Evolutionary conservation across 2,797 vertebrate genomes (phyloP).

Genomic region (Tokudaia muenninki): DNA sequence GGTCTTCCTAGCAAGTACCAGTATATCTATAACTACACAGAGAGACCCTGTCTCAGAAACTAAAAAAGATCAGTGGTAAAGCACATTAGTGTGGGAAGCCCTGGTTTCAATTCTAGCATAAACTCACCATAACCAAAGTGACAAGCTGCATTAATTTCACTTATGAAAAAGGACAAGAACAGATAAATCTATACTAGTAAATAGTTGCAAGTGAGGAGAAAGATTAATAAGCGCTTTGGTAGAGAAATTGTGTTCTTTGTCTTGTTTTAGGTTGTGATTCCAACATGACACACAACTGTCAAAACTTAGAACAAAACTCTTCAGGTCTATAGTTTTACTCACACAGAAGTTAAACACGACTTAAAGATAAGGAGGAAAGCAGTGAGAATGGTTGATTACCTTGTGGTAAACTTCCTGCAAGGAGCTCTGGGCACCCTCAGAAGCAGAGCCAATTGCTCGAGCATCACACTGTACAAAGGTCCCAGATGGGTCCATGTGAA

Average conservation of each 20-base stretch:
- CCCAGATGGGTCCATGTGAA: slow-evolving; percentile 99
- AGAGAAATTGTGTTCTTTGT: not conserved
- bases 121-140: slow-evolving; percentile 2
- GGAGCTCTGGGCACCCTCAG: slow-evolving; percentile 98
- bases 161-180: slow-evolving; percentile 51
- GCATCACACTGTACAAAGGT: slow-evolving; percentile 99
- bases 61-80: not conserved
- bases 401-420: slow-evolving; percentile 99
- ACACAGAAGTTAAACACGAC: not conserved
- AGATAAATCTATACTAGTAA: not conserved
- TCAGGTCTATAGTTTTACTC: not conserved
- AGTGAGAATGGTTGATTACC: slow-evolving; percentile 86
- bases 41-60: not conserved
- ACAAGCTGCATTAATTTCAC: slow-evolving; percentile 26
- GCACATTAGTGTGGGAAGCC: not conserved
- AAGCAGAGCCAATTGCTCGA: slow-evolving; percentile 97
- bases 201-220: not conserved
- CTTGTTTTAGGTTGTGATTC: not conserved
- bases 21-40: not conserved
- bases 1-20: not conserved
- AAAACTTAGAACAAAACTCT: slow-evolving; percentile 5
- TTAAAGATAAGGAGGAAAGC: not conserved
- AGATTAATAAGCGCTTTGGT: not conserved
- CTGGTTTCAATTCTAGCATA: not conserved
- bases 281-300: not conserved